Evolutionary conservation across 64 coral and sea anemone genomes (phyloP), one percentile per base, ranked within the genome.

Genomic region (Porites lutea): DNA sequence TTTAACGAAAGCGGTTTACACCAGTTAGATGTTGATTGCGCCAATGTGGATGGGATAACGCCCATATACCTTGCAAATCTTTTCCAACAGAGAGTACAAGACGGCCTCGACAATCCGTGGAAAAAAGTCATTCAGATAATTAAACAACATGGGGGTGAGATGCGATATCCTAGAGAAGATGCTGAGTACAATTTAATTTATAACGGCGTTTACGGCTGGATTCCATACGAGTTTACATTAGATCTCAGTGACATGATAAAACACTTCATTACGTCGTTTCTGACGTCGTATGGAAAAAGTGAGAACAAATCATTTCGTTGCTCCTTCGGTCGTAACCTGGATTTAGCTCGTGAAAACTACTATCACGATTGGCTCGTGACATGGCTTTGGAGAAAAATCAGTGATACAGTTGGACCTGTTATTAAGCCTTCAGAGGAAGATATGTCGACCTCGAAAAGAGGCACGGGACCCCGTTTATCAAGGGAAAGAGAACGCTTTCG

Each of bases 41-140:
- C 87, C 5, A 89, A 78, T 21, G 21, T 5, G 14, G 59, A 89
- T 11, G 87, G 87, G 52, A 89, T 89, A 10, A 89, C 87, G 4
- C 87, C 87, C 11, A 13, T 89, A n/a, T 89, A 89, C 48, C 18
- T 89, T 46, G 87, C 87, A 5, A 89, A 78, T 6, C 4, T 89
- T 1, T 78, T 47, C 37, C 14, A 20, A 47, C 2, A 46, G 13
- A 0, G 1, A 1, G 2, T 7, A 82, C 0, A 27, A 37, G 37
- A 2, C 15, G 7, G 19, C 19, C 1, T 11, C 19, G 45, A 4
- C 13, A 82, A 82, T 63, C 78, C 78, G 8, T 82, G 78, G 78
- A 13, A 61, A 15, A 11, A 47, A 12, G 37, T 82, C 5, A 43
- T 82, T 0, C 2, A 63, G 2, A 63, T 45, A 19, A 62, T 82